Evolutionary conservation across 35 echinoderm and acorn worm genomes (phyloP), one percentile per base, ranked within the genome.

Genomic region (Ptychodera flava): DNA sequence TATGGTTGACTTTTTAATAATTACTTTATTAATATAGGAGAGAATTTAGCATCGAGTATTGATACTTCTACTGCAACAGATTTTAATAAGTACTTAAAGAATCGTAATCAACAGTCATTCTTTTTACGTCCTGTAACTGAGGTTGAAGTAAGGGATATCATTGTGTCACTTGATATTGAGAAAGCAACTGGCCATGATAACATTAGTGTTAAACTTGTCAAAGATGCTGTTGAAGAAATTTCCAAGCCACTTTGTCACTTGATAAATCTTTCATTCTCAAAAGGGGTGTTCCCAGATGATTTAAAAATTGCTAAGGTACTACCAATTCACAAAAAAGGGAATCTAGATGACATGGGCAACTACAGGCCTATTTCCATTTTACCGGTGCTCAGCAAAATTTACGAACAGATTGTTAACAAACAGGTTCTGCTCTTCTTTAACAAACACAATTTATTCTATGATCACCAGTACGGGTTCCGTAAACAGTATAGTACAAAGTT

Each of bases 281-380:
- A 32, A 31, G 14, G 80, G 14, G 35, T 81, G 14, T 1, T 81
- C 16, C 80, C 80, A 34, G 80, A 81, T 81, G 16, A 31, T 28
- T 28, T 81, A 0, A 81, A 81, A 81, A 32, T 81, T 32, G 80
- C 80, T 81, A 32, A 81, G 35, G 80, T 81, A 31, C 16, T 81
- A 12, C 80, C 80, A 32, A 81, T 81, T 28, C 35, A 14, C 30
- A 81, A 81, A 33, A 81, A 81, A 81, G 80, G 31, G 6, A 1
- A 81, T 14, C 80, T 0, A 34, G 16, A 81, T 1, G 1, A 81
- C 28, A 34, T 81, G 12, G 15, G 1, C 6, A 81, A 81, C 28
- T 81, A 81, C 28, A 1, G 80, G 35, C 80, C 80, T 10, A 81
- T 81, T 1, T 81, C 31, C 28, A 1, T 81, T 2, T 33, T 81